Base-by-base conservation (phyloP, 1,140 invertebrate genomes). In the Olivierus martensii region DNA sequence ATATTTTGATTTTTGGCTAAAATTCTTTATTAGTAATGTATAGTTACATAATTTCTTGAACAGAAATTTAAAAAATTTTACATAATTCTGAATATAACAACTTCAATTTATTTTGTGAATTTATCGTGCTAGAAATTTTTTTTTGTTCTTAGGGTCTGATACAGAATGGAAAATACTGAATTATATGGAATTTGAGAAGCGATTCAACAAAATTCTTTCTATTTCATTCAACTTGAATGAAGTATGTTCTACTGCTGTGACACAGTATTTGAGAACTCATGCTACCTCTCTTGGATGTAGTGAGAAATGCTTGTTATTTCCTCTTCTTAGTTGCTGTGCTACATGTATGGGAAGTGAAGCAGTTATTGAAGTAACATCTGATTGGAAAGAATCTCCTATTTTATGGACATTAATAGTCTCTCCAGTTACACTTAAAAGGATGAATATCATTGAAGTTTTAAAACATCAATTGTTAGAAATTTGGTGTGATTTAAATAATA, bases 401-500 rank as follows among this genome's bases (percentile, higher is more conserved):
- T 6, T 57, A 3, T 57, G 55, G 55, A 57, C 55, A 14, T 15
- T 57, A n/a, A 50, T 57, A 12, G 19, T 57, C 14, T 37, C 55
- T 14, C 55, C 46, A 15, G 45, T 11, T 19, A 44, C 55, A 9
- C 38, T 57, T 3, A 36, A 47, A 22, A 28, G 55, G 18, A 35
- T 57, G 19, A 50, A 57, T 53, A 48, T 57, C 17, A 47, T 50
- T 3, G 55, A 57, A 12, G 49, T 51, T 34, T 36, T 57, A 6
- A 57, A 53, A 28, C 42, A 51, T 10, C 28, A 22, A 9, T n/a
- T 45, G 15, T 38, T 46, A 14, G 51, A 57, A 37, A 22, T 48
- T 1, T 51, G 51, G 55, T 17, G 35, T 3, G 21, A 41, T 6
- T 37, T 11, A 4, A 38, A 43, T 43, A 22, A 43, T 43, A 2